Evolutionary conservation across 2,888 invertebrate species (phyloP).

Genomic region (Branchellion lobata): DNA sequence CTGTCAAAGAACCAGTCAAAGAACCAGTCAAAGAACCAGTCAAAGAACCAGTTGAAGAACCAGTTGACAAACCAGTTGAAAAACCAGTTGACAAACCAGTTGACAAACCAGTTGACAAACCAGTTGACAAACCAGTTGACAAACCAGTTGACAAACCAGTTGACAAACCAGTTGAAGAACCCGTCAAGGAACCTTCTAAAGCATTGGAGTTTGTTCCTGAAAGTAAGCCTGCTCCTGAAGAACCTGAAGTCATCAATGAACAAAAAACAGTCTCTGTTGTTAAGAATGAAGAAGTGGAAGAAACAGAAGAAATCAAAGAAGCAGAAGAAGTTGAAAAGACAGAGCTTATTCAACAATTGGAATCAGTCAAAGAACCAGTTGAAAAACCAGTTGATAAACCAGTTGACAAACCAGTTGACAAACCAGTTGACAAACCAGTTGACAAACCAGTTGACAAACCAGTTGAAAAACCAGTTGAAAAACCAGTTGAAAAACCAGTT

Average conservation of each 20-base stretch:
- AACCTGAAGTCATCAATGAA: constrained; percentile 1
- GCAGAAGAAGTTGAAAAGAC: constrained; percentile 10
- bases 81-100: not conserved
- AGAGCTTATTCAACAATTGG: not conserved
- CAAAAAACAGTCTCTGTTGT: not conserved
- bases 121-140: not conserved
- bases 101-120: not conserved
- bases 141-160: not conserved
- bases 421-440: not conserved
- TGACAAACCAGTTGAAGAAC: constrained; percentile 2
- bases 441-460: not conserved
- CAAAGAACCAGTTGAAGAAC: constrained; percentile 6
- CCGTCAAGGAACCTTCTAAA: not conserved
- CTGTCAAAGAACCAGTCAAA: not conserved
- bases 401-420: not conserved
- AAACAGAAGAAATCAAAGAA: not conserved
- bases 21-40: not conserved
- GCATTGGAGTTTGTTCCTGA: no score
- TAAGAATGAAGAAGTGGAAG: not conserved
- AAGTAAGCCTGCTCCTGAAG: not conserved
- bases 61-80: not conserved
- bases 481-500: not conserved
- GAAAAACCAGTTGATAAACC: not conserved
- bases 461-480: not conserved
- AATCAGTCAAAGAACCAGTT: not conserved